phyloP scores from a whole-genome alignment of 2,113 vertebrate genomes.

The Phoxinus phoxinus region DNA sequence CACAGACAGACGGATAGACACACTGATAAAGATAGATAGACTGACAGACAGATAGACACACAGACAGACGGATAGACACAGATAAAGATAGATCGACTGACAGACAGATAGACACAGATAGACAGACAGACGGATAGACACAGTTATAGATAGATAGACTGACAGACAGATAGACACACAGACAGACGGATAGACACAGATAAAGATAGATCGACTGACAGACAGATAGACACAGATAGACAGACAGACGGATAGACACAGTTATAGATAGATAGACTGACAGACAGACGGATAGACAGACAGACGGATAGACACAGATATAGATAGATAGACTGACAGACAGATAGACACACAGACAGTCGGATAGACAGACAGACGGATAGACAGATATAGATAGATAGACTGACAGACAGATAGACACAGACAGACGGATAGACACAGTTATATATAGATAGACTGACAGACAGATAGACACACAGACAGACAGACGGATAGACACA shows the following conservation, averaged over 20 bases:
- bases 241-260: accelerated
- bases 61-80: neutral
- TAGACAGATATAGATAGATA: too few species aligned
- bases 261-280: too few species aligned
- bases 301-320: neutral
- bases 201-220: neutral
- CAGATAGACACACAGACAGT: too few species aligned
- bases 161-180: neutral
- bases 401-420: too few species aligned
- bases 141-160: neutral
- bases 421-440: too few species aligned
- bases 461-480: neutral
- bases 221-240: neutral
- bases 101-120: neutral
- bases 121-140: neutral
- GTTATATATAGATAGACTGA: too few species aligned
- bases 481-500: too few species aligned
- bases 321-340: neutral
- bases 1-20: neutral
- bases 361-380: too few species aligned
- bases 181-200: neutral
- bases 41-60: neutral
- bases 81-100: neutral
- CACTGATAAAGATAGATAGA: too few species aligned
- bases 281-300: neutral